Evolutionary conservation across 2,113 vertebrate genomes (phyloP).

Genomic region (Poicephalus meyeri): DNA sequence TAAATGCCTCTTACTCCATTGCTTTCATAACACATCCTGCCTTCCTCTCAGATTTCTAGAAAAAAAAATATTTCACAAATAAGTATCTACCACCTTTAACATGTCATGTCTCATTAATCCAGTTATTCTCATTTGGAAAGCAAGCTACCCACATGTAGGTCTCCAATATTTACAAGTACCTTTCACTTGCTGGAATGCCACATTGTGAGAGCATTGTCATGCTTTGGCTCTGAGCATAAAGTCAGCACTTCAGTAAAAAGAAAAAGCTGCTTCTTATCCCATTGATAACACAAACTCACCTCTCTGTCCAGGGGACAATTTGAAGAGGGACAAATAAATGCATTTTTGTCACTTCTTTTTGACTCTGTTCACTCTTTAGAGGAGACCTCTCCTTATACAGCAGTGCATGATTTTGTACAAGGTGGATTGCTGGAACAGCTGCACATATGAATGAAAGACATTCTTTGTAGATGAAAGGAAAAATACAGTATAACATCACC

Average conservation of each 20-base stretch:
- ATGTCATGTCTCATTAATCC: not conserved
- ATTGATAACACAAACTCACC: not conserved
- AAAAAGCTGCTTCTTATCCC: not conserved
- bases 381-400: not conserved
- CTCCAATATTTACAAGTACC: not conserved
- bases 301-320: not conserved
- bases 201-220: not conserved
- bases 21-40: not conserved
- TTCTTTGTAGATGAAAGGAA: constrained; percentile 48
- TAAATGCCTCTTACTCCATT: not conserved
- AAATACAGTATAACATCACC: constrained; percentile 30
- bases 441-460: not conserved
- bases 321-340: not conserved
- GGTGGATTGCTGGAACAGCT: not conserved
- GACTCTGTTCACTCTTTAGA: not conserved
- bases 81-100: not conserved
- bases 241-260: not conserved
- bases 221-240: not conserved
- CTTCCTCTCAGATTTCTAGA: not conserved
- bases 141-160: not conserved
- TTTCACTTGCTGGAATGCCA: not conserved
- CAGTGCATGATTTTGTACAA: not conserved
- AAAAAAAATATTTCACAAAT: not conserved
- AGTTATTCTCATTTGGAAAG: not conserved
- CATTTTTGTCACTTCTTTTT: not conserved